Evolutionary conservation across 2,113 vertebrate species (phyloP).

Genomic region (Phocoena sinus): DNA sequence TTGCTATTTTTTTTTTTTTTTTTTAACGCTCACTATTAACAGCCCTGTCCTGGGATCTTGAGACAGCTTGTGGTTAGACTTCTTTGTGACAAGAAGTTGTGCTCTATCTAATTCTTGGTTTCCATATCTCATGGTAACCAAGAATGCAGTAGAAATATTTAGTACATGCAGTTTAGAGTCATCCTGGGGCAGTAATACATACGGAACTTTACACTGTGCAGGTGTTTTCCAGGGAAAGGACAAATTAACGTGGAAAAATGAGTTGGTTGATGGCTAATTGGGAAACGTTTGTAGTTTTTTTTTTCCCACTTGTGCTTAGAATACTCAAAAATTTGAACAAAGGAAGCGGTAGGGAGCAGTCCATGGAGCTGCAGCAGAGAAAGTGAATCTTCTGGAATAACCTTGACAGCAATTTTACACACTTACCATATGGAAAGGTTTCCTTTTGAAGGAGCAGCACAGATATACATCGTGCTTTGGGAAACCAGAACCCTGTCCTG

Average conservation of each 20-base stretch:
- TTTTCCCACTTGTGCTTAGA: no score
- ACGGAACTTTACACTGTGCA: neutral
- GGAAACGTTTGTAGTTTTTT: neutral
- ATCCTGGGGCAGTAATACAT: neutral
- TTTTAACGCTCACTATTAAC: no score
- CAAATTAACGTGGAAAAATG: neutral
- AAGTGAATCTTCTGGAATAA: no score
- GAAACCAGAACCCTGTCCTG: neutral
- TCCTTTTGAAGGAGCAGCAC: neutral
- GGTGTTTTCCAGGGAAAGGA: neutral
- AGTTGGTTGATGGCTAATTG: neutral
- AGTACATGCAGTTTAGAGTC: neutral
- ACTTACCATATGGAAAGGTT: neutral
- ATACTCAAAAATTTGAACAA: neutral
- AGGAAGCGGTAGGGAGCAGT: neutral
- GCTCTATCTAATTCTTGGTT: neutral
- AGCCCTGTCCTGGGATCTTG: neutral
- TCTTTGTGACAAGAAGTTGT: neutral
- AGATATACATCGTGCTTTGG: neutral
- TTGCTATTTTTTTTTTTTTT: no score
- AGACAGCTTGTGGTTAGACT: no score
- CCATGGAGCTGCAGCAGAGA: neutral
- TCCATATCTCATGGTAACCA: neutral
- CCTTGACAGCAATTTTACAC: neutral
- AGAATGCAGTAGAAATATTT: neutral